Conservation (phyloP, 64 coral and sea anemone species). For the Cladopsammia gracilis region DNA sequence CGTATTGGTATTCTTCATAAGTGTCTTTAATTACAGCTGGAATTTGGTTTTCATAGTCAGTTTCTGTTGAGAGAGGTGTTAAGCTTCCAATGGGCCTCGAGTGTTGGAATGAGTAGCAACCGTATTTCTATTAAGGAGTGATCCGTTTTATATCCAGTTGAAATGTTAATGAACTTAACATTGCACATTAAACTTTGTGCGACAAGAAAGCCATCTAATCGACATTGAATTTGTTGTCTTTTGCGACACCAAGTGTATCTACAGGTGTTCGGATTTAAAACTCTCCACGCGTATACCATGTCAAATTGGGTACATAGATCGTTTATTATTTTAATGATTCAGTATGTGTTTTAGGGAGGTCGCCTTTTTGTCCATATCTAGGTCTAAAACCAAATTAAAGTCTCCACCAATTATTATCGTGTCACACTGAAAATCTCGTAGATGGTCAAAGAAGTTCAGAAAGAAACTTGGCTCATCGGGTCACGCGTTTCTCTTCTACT, state of each 20-base stretch:
- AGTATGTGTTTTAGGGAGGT: not conserved
- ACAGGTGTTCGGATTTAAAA: not conserved
- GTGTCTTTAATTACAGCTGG: too few relatives aligned
- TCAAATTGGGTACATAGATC: constrained; percentile 1
- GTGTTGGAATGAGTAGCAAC: too few relatives aligned
- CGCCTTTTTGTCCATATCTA: constrained; percentile 9
- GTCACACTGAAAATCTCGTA: not conserved
- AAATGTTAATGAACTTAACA: not conserved
- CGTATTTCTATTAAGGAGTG: too few relatives aligned
- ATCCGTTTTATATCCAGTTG: not conserved
- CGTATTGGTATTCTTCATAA: too few relatives aligned
- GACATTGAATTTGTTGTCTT: not conserved
- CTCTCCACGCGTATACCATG: constrained; percentile 5
- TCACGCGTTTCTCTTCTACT: not conserved
- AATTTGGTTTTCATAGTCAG: too few relatives aligned
- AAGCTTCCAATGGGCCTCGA: too few relatives aligned
- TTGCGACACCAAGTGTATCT: not conserved
- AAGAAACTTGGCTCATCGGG: constrained; percentile 5
- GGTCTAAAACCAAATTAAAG: not conserved
- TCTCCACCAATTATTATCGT: constrained; percentile 18
- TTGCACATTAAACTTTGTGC: not conserved
- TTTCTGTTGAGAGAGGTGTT: too few relatives aligned
- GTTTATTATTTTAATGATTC: not conserved
- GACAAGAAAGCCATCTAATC: not conserved
- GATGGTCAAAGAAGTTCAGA: constrained; percentile 1